Percentiles rank a stretch among this genome's conserved stretches.
phyloP scores from a whole-genome alignment of 2,888 invertebrate species.

The Caenorhabditis sp. region DNA sequence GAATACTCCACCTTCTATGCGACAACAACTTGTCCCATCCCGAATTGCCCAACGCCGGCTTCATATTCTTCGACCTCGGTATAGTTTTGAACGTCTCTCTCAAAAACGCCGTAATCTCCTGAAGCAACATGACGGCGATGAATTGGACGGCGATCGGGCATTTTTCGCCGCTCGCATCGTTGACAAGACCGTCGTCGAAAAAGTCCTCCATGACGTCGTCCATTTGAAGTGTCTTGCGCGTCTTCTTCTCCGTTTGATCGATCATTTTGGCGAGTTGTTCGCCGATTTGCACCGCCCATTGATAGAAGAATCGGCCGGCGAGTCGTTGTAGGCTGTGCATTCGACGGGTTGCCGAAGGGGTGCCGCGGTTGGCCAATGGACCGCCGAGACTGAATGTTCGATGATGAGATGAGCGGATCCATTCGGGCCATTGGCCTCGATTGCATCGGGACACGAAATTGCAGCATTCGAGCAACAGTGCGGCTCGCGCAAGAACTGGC shows the following conservation, averaged over 20 bases:
- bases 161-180: conserved; percentile 79
- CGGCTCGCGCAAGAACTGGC: conserved; percentile 89
- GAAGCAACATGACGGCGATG: conserved; percentile 90
- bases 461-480: conserved; percentile 90
- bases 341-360: conserved; percentile 60
- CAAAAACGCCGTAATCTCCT: conserved; percentile 95
- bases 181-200: conserved; percentile 82
- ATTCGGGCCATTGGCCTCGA: conserved; percentile 96
- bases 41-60: conserved; percentile 45
- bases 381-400: conserved; percentile 47
- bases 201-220: conserved; percentile 86
- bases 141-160: conserved; percentile 82
- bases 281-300: conserved; percentile 87
- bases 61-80: conserved; percentile 70
- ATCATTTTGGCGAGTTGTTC: conserved; percentile 89
- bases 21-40: conserved; percentile 70
- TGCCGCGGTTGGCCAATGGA: conserved; percentile 71
- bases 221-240: conserved; percentile 71
- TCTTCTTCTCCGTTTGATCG: conserved; percentile 72
- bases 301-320: conserved; percentile 95
- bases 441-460: conserved; percentile 97
- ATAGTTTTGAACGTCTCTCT: conserved; percentile 89
- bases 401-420: conserved; percentile 73
- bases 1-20: conserved; percentile 70
- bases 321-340: conserved; percentile 82